Conservation (phyloP, 2,888 invertebrate species). For the Lasioglossum oenotherae region DNA sequence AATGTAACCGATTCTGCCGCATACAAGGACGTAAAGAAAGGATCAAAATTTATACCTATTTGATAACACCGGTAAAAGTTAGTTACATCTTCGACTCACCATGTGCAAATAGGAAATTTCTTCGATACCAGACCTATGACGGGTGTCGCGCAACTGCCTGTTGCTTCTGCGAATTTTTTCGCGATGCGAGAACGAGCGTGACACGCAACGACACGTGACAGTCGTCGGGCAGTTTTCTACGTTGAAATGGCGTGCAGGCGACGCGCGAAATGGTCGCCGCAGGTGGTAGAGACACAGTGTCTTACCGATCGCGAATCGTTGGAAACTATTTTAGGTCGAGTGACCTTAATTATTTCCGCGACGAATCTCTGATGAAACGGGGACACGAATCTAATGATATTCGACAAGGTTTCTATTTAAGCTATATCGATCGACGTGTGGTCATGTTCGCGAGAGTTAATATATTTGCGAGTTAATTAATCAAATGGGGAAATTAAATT, state of each 20-base stretch:
- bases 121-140: background rate
- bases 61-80: too few relatives aligned
- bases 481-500: background rate
- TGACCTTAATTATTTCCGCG: background rate
- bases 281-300: background rate
- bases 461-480: background rate
- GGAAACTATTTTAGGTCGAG: background rate
- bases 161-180: slow-evolving; percentile 32
- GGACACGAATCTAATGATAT: background rate
- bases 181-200: background rate
- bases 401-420: background rate
- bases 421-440: background rate
- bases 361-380: background rate
- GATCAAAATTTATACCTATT: too few relatives aligned
- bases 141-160: slow-evolving; percentile 23
- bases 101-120: background rate
- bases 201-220: slow-evolving; percentile 10
- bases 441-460: background rate
- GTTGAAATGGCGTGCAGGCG: slow-evolving; percentile 21
- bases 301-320: background rate
- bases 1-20: too few relatives aligned
- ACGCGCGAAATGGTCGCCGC: background rate
- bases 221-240: slow-evolving; percentile 14
- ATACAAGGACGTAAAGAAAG: too few relatives aligned
- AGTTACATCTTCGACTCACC: background rate